phyloP scores from a whole-genome alignment of 2,797 vertebrate species.

The Argya squamiceps region DNA sequence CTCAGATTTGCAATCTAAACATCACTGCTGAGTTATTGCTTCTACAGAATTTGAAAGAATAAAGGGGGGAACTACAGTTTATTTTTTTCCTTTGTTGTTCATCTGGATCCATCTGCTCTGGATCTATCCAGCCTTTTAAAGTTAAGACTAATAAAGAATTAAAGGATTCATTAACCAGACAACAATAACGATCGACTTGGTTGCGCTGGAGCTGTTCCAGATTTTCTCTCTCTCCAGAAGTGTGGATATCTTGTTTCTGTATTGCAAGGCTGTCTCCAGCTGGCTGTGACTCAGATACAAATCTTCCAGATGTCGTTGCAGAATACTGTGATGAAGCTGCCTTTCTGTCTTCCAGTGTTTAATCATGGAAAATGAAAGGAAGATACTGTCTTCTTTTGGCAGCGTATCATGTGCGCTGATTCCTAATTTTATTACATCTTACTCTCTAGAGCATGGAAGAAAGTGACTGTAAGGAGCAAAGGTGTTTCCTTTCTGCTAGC shows the following conservation, averaged over 20 bases:
- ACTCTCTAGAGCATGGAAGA: background rate
- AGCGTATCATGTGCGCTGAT: background rate
- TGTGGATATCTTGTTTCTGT: background rate
- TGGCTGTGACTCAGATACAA: background rate
- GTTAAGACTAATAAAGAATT: background rate
- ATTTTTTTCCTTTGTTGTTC: background rate
- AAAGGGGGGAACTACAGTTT: background rate
- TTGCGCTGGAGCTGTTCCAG: background rate
- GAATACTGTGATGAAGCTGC: background rate
- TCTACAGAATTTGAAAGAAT: background rate
- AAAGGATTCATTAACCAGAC: conserved; percentile 2
- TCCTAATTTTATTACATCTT: conserved; percentile 7
- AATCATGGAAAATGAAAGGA: background rate
- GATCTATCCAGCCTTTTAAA: background rate
- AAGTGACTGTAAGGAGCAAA: background rate
- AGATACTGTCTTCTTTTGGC: conserved; percentile 1
- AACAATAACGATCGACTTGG: background rate
- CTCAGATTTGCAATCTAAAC: background rate
- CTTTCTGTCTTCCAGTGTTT: background rate
- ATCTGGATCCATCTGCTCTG: background rate
- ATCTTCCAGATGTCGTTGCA: background rate
- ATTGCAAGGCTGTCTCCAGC: background rate
- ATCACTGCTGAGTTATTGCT: background rate
- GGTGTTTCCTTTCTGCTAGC: conserved; percentile 6
- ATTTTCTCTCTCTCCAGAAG: background rate